Evolutionary conservation across 2,888 invertebrate genomes (phyloP).

Genomic region (Lingula anatina): DNA sequence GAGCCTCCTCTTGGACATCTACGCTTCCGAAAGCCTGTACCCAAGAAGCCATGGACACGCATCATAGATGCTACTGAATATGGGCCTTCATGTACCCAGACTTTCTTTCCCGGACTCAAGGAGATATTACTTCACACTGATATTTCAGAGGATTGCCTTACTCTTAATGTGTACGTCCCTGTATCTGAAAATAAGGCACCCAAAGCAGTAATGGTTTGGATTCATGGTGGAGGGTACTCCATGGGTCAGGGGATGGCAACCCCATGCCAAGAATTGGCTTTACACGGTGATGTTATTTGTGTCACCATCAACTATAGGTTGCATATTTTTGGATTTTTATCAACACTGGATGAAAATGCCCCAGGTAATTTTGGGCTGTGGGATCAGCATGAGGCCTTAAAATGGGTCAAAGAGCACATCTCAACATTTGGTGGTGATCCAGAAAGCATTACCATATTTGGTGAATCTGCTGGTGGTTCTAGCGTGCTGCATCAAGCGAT

Average conservation of each 20-base stretch:
- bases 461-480: constrained; percentile 24
- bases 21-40: neutral
- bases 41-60: neutral
- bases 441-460: constrained; percentile 15
- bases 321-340: constrained; percentile 17
- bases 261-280: constrained; percentile 3
- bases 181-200: neutral
- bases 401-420: constrained; percentile 19
- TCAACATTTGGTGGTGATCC: constrained; percentile 16
- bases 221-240: constrained; percentile 13
- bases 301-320: constrained; percentile 16
- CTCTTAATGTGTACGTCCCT: constrained; percentile 15
- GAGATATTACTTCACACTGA: neutral
- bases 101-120: neutral
- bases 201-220: constrained; percentile 12
- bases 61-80: neutral
- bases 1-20: neutral
- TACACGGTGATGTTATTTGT: constrained; percentile 8
- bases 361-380: constrained; percentile 21
- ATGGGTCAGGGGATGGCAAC: constrained; percentile 3
- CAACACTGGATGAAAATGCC: constrained; percentile 11
- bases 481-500: constrained; percentile 13
- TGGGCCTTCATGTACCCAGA: neutral
- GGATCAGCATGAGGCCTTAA: constrained; percentile 18
- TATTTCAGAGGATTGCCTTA: constrained; percentile 18